phyloP scores from a whole-genome alignment of 2,113 vertebrate genomes.

The Albula glossodonta region DNA sequence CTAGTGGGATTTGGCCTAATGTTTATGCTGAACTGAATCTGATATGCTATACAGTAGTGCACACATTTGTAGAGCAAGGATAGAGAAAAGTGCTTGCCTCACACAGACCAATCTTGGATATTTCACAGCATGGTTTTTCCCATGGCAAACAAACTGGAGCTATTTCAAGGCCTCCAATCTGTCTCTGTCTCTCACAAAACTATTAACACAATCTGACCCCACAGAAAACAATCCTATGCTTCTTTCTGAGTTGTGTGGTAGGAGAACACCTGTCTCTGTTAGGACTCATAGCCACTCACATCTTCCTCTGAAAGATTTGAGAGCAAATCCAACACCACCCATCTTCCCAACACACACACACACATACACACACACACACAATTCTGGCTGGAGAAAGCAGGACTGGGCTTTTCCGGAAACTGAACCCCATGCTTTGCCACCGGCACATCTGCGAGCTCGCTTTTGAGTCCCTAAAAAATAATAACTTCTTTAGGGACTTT shows the following conservation, averaged over 20 bases:
- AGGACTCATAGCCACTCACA: too few species aligned
- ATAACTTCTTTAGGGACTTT: not conserved
- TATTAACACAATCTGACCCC: not conserved
- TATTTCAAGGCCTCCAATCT: not conserved
- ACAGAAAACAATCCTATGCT: not conserved
- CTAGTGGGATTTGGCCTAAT: not conserved
- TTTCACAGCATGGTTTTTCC: not conserved
- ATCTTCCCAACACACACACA: too few species aligned
- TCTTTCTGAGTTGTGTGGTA: not conserved
- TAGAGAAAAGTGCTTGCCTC: not conserved
- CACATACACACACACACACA: too few species aligned
- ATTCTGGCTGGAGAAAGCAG: not conserved
- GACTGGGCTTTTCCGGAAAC: not conserved
- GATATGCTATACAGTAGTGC: not conserved
- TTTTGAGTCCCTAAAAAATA: not conserved
- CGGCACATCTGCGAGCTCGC: not conserved
- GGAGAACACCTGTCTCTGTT: too few species aligned
- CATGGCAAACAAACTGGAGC: not conserved
- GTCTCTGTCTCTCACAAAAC: not conserved
- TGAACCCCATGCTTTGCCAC: not conserved
- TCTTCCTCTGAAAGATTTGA: too few species aligned
- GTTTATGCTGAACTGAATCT: not conserved
- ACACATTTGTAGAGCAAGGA: not conserved
- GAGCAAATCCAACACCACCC: too few species aligned
- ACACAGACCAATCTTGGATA: not conserved